These are phyloP conservation scores for Limnephilus rhombicus DNA, from an alignment of 2,888 invertebrate genomes.

Conservation along the genomic window DNA sequence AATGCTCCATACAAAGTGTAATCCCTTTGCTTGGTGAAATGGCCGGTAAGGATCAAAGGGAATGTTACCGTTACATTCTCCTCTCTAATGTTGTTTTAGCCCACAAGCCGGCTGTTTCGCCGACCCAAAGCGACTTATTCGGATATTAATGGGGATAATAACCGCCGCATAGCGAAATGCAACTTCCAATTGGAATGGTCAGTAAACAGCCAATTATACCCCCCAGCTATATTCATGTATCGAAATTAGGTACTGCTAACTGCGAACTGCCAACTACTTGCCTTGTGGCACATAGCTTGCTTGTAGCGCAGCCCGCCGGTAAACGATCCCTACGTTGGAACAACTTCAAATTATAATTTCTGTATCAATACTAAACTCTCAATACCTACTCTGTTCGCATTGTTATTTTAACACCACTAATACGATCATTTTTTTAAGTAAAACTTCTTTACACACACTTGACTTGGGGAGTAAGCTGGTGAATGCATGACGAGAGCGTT, in stretches of 20 bases:
- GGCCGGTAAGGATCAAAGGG: constrained; percentile 21
- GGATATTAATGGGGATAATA: constrained; percentile 53
- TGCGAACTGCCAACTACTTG: constrained; percentile 11
- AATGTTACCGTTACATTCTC: background rate
- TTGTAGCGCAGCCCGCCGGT: background rate
- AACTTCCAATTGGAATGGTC: constrained; percentile 53
- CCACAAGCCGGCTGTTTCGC: constrained; percentile 27
- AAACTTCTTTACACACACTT: too few species aligned
- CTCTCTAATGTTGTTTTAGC: background rate
- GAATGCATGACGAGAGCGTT: too few species aligned
- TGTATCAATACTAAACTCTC: background rate
- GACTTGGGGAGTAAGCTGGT: too few species aligned
- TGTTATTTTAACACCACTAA: background rate
- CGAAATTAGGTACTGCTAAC: constrained; percentile 30
- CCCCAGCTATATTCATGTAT: constrained; percentile 5
- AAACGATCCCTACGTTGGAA: background rate
- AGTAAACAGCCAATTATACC: constrained; percentile 54
- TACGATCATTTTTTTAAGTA: too few species aligned
- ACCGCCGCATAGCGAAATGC: constrained; percentile 43
- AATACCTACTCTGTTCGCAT: background rate
- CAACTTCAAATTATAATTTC: background rate
- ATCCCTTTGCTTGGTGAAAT: constrained; percentile 24
- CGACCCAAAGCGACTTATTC: constrained; percentile 42
- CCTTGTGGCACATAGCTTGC: background rate
- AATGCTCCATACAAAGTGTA: background rate